Evolutionary conservation across 2,797 vertebrate genomes (phyloP), one percentile per base, ranked within the genome.

Genomic region (Gambusia yucatana): DNA sequence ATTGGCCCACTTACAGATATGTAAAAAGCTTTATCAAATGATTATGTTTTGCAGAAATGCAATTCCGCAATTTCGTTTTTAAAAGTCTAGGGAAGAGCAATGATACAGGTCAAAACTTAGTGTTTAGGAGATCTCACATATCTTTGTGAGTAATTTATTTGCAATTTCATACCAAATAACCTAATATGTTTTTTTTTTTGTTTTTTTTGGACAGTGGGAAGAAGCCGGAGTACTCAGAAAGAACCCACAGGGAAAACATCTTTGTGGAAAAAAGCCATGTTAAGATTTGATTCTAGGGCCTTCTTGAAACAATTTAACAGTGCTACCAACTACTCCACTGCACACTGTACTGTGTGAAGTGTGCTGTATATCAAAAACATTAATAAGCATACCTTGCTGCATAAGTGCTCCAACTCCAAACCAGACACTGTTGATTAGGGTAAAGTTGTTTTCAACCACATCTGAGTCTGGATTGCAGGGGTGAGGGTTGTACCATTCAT

Each of bases 371-470:
- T 52, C n/a, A 47, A 59, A 20, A 59, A 9, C 3, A 11, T 25
- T 13, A 67, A 14, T 13, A 10, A 86, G 48, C 85, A 86, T 96
- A 99, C 98, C 98, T 98, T 99, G 98, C 95, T 99, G 98, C 98
- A 99, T 98, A 93, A 99, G 97, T 78, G 98, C 98, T 95, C 98
- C 98, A 86, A 99, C 97, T 93, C 97, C 98, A 95, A 99, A 99
- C 98, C 98, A 99, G 88, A 99, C 97, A 92, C 97, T 98, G 90
- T 99, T 99, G 89, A 99, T 97, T 71, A 99, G 95, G 88, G 98
- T 99, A 95, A 99, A 99, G 96, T 98, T 99, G 96, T 99, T 99
- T 96, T 99, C 98, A 89, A 99, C 98, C 90, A 98, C 97, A 41
- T 99, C 98, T 65, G 98, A 98, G 92, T 99, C 97, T 50, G 98